Percentiles rank a stretch among this genome's conserved stretches.
Conservation (phyloP, 23 tunicate species). For the Halocynthia aurantium region DNA sequence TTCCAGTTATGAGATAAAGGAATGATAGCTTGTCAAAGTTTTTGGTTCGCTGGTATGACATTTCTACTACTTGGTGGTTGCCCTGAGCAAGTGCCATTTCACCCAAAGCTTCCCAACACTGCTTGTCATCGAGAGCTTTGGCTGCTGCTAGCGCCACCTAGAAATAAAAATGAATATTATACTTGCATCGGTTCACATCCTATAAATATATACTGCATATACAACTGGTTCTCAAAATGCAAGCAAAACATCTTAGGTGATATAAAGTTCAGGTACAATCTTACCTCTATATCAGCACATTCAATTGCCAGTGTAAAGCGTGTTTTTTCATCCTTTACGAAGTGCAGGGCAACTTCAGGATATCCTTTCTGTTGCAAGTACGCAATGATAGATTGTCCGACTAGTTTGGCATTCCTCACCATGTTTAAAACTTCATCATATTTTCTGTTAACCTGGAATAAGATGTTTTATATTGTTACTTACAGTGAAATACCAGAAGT, state of each 20-base stretch:
- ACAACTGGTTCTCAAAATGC: too few relatives aligned
- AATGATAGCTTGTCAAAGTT: conserved; percentile 94
- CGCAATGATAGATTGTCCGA: conserved; percentile 99
- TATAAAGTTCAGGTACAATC: too few relatives aligned
- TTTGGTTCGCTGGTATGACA: conserved; percentile 94
- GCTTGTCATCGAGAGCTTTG: conserved; percentile 87
- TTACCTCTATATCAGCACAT: conserved; percentile 96
- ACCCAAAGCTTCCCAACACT: conserved; percentile 96
- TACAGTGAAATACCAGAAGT: too few relatives aligned
- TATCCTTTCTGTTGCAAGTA: conserved; percentile 99
- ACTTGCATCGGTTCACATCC: too few relatives aligned
- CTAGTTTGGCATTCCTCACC: conserved; percentile 96
- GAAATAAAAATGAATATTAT: neutral
- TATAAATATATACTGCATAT: too few relatives aligned
- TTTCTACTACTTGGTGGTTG: conserved; percentile 94
- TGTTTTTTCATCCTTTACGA: conserved; percentile 97
- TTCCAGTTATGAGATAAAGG: conserved; percentile 91
- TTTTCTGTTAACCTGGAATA: conserved; percentile 67
- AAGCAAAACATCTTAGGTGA: too few relatives aligned
- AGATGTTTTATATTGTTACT: neutral
- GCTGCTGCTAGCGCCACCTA: conserved; percentile 97
- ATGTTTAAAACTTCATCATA: conserved; percentile 95
- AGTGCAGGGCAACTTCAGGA: conserved; percentile 97
- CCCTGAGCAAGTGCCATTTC: conserved; percentile 90
- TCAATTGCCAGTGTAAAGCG: conserved; percentile 87